Base-by-base conservation (phyloP, 2,113 vertebrate species). In the Clinocottus analis region DNA sequence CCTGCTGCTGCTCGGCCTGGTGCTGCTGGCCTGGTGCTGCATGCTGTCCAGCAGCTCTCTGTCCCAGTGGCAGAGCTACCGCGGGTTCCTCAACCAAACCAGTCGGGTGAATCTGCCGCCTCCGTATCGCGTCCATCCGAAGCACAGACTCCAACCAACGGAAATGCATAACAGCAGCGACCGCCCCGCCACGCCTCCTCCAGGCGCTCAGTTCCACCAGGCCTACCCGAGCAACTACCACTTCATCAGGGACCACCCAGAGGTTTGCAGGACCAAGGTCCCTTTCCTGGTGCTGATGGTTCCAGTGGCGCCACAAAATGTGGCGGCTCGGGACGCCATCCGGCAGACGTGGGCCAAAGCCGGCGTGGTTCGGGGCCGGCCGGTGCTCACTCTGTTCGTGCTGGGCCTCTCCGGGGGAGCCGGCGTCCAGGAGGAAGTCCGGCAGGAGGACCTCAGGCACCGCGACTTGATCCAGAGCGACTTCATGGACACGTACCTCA, bases 231-330 rank as follows among this genome's bases (percentile, higher is more conserved):
- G 72, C 21, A 92, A 93, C 0, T 95, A 96, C 80, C 90, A 79
- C 1, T 97, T 94, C 47, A 79, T 94, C 5, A 73, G 95, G 17
- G 93, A 95, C 60, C 84, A 93, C 56, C 59, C 82, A 1, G 72
- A 91, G 0, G 93, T 92, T 25, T 96, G 93, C 76, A 71, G 47
- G 12, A 21, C 1, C 0, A 11, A 29, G 7, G 3, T 63, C 0
- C 96, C 95, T 0, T 96, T 96, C 83, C 85, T 97, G 84, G 93
- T 96, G 1, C 79, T 97, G 49, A 81, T 97, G 74, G 89, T 45
- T 41, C 93, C 94, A 1, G 94, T 95, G 9, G 81, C 16, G 14
- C 92, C 93, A 4, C 0, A 69, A 0, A 72, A 94, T 2, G 0
- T 60, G 0, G 58, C 2, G 0, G 90, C 84, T 1, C 82, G 96